These are phyloP conservation scores for Gortyna flavago DNA, from an alignment of 2,888 invertebrate species.

Conservation along the genomic window DNA sequence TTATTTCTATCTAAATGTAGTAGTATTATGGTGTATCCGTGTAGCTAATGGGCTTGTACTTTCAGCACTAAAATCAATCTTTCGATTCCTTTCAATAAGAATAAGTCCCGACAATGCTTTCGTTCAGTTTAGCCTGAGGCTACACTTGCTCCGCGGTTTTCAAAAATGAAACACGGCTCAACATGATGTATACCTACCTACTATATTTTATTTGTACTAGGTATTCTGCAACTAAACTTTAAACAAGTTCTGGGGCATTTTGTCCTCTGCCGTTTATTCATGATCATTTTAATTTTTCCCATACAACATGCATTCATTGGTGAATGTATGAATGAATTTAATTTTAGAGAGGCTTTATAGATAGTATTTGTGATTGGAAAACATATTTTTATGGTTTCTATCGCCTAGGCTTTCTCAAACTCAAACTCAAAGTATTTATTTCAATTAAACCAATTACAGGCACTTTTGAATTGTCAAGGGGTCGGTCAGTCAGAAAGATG, in stretches of 20 bases:
- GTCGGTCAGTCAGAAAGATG: no score
- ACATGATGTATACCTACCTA: not conserved
- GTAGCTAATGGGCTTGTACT: not conserved
- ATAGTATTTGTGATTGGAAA: not conserved
- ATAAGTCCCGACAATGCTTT: not conserved
- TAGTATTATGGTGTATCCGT: not conserved
- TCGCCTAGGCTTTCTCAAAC: not conserved
- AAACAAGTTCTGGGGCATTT: constrained; percentile 1
- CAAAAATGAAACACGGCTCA: constrained; percentile 10
- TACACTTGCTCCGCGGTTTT: not conserved
- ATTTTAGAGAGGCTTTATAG: constrained; percentile 17
- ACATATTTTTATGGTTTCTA: constrained; percentile 4
- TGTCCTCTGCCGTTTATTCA: not conserved
- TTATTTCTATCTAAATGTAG: not conserved
- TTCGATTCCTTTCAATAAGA: not conserved
- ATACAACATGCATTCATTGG: constrained; percentile 7
- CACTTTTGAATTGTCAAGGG: no score
- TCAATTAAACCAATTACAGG: no score
- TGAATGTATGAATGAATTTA: constrained; percentile 17
- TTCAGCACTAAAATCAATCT: not conserved
- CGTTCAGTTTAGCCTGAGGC: not conserved
- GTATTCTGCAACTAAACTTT: constrained; percentile 1
- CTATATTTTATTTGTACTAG: constrained; percentile 2
- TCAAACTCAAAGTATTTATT: no score
- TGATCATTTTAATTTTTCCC: constrained; percentile 7